Conservation (phyloP, 1,140 invertebrate species). For the Eupristina koningsbergeri region DNA sequence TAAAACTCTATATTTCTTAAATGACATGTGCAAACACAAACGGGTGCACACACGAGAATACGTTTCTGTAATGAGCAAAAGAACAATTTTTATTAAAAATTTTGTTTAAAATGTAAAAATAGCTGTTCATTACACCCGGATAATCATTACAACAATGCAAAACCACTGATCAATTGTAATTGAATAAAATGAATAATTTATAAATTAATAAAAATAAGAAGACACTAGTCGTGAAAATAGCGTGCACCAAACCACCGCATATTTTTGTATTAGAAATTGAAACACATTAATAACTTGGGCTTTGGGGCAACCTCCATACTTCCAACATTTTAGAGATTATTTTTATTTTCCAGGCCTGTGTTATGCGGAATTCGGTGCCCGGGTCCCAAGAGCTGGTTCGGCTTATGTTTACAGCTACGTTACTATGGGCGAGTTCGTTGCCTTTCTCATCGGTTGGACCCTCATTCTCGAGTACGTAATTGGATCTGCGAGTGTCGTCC, state of each 20-base stretch:
- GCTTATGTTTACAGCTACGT: slow-evolving; percentile 94
- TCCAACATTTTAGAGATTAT: background rate
- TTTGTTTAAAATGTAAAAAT: too few relatives aligned
- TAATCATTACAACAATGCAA: too few relatives aligned
- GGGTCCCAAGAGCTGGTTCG: slow-evolving; percentile 89
- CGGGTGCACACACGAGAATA: background rate
- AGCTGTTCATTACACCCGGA: too few relatives aligned
- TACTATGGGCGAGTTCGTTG: slow-evolving; percentile 87
- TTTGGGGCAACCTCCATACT: background rate
- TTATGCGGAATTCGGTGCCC: slow-evolving; percentile 91
- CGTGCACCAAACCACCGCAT: too few relatives aligned
- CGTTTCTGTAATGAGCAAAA: too few relatives aligned
- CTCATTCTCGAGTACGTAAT: slow-evolving; percentile 92
- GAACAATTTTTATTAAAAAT: too few relatives aligned
- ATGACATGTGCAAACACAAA: background rate
- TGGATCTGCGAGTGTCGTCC: slow-evolving; percentile 84
- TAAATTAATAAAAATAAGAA: too few relatives aligned
- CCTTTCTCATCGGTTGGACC: slow-evolving; percentile 90
- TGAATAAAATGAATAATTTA: too few relatives aligned
- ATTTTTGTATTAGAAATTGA: too few relatives aligned
- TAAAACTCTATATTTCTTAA: background rate
- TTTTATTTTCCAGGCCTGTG: slow-evolving; percentile 77
- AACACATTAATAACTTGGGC: too few relatives aligned
- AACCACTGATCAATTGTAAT: too few relatives aligned
- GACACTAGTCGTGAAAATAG: too few relatives aligned